A percentile compares a stretch with the other conserved stretches of the same genome.
These are phyloP conservation scores for Synodontis membranacea DNA, from an alignment of 2,113 vertebrate genomes.

Conservation along the genomic window DNA sequence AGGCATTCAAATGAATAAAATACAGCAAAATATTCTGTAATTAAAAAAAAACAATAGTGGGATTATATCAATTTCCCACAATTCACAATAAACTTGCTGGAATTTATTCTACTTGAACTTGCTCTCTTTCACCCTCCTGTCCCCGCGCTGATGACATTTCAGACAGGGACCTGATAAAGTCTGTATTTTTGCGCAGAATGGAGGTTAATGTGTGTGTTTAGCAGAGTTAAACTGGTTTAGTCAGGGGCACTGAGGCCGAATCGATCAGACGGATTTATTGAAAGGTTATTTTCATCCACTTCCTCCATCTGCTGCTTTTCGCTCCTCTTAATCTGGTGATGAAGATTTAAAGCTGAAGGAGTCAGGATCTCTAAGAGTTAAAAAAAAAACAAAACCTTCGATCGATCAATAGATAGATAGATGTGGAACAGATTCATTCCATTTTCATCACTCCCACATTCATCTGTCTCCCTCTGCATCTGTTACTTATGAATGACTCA, in stretches of 20 bases:
- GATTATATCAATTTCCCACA: neutral
- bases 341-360: neutral
- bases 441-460: slow-evolving; percentile 25
- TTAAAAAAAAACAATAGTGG: neutral
- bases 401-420: neutral
- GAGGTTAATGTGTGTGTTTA: slow-evolving; percentile 7
- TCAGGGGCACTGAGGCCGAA: neutral
- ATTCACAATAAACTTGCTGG: neutral
- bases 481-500: slow-evolving; percentile 17
- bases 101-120: neutral
- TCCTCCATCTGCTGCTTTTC: slow-evolving; percentile 1
- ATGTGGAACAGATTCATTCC: neutral
- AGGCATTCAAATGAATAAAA: neutral
- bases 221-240: neutral
- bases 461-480: slow-evolving; percentile 9
- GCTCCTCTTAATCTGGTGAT: neutral
- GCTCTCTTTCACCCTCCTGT: neutral
- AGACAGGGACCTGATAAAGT: neutral
- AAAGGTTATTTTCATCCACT: neutral
- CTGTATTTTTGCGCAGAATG: neutral
- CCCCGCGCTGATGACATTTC: neutral
- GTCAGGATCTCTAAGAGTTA: neutral
- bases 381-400: too few species aligned
- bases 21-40: neutral
- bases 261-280: slow-evolving; percentile 5